Conservation (phyloP, 1,140 invertebrate species). For the Subanguina moxae region DNA sequence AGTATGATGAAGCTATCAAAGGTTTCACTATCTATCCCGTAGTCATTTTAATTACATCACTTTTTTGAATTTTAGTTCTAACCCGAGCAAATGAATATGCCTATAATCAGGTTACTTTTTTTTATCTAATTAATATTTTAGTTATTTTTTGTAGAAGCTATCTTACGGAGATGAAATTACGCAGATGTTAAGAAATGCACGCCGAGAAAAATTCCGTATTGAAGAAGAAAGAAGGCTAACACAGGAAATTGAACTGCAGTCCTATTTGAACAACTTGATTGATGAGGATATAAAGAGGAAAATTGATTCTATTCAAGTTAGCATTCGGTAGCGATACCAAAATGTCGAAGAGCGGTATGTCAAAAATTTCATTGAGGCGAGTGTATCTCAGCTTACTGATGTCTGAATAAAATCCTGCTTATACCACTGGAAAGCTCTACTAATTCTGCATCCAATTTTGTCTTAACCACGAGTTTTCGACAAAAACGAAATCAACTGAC, state of each 20-base stretch:
- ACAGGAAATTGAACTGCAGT: slow-evolving; percentile 52
- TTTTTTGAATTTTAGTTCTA: slow-evolving; percentile 12
- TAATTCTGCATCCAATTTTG: too few relatives aligned
- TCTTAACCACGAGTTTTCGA: too few relatives aligned
- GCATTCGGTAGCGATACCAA: too few relatives aligned
- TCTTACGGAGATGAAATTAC: slow-evolving; percentile 52
- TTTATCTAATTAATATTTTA: too few relatives aligned
- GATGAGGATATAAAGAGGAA: slow-evolving; percentile 46
- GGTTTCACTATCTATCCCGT: too few relatives aligned
- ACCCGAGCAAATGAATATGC: slow-evolving; percentile 40
- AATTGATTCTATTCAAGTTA: slow-evolving; percentile 27
- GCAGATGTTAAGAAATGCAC: slow-evolving; percentile 34
- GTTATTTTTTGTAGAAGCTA: slow-evolving; percentile 20
- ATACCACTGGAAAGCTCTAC: too few relatives aligned
- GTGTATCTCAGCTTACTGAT: too few relatives aligned
- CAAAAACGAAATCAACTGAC: too few relatives aligned
- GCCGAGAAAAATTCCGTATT: slow-evolving; percentile 49
- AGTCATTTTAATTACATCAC: too few relatives aligned
- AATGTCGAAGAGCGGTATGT: too few relatives aligned
- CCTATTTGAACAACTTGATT: slow-evolving; percentile 46
- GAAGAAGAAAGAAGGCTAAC: slow-evolving; percentile 51
- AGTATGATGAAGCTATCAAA: slow-evolving; percentile 51
- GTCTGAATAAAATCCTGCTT: too few relatives aligned
- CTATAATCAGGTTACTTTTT: slow-evolving; percentile 15
- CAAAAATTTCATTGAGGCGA: too few relatives aligned